Conservation (phyloP, 1,140 invertebrate genomes). For the Zaprionus lachaisei region DNA sequence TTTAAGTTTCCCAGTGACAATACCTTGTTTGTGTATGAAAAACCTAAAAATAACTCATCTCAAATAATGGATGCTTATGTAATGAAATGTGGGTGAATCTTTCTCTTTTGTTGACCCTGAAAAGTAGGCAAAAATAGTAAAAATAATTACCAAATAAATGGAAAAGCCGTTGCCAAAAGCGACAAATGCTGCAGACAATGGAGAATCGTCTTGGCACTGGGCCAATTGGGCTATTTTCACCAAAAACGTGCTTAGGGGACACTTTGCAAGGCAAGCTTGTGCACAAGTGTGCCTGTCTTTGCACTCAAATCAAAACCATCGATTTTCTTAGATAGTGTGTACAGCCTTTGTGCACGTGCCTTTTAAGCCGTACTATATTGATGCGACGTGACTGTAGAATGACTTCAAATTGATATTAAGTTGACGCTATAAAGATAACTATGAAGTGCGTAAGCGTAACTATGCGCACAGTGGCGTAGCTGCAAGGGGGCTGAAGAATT, state of each 20-base stretch:
- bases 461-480: background rate
- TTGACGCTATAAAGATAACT: background rate
- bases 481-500: background rate
- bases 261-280: conserved; percentile 17
- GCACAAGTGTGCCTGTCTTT: background rate
- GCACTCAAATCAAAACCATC: conserved; percentile 62
- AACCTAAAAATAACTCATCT: no score
- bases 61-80: background rate
- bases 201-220: conserved; percentile 50
- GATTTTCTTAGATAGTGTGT: conserved; percentile 57
- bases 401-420: conserved; percentile 49
- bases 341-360: conserved; percentile 42
- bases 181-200: background rate
- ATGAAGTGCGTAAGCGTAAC: conserved; percentile 56
- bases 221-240: conserved; percentile 66
- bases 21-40: no score
- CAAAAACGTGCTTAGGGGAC: conserved; percentile 49
- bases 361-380: conserved; percentile 30
- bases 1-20: no score
- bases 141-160: conserved; percentile 26
- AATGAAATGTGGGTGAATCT: background rate
- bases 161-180: conserved; percentile 10
- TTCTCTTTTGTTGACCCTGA: conserved; percentile 51
- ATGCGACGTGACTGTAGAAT: conserved; percentile 60
- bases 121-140: conserved; percentile 51